phyloP scores from a whole-genome alignment of 1,140 invertebrate genomes.

The Grapholita molesta region DNA sequence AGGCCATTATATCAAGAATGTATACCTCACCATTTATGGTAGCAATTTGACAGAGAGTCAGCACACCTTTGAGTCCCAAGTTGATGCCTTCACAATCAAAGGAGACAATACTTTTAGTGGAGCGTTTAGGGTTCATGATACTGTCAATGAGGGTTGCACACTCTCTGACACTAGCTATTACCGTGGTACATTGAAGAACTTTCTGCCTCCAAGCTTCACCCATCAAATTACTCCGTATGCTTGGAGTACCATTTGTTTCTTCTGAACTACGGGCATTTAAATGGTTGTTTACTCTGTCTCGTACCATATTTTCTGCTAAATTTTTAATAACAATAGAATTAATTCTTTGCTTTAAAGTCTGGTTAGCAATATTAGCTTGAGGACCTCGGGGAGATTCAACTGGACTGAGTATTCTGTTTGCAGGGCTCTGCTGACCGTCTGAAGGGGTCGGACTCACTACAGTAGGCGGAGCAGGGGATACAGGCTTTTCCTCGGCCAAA shows the following conservation, averaged over 20 bases:
- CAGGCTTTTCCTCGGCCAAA: conserved; percentile 53
- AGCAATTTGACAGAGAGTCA: conserved; percentile 93
- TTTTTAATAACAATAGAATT: conserved; percentile 93
- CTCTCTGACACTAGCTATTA: conserved; percentile 88
- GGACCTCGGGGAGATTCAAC: conserved; percentile 66
- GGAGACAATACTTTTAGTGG: conserved; percentile 81
- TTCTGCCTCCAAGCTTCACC: conserved; percentile 89
- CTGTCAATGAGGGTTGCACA: conserved; percentile 87
- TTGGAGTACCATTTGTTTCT: conserved; percentile 59
- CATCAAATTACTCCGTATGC: conserved; percentile 75
- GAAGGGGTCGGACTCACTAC: conserved; percentile 68
- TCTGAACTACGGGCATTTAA: conserved; percentile 60
- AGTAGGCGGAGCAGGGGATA: conserved; percentile 55
- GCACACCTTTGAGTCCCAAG: conserved; percentile 88
- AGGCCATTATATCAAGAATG: conserved; percentile 94
- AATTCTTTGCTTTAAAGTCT: conserved; percentile 91
- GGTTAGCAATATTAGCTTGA: conserved; percentile 79
- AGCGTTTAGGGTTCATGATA: conserved; percentile 82
- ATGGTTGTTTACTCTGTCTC: conserved; percentile 82
- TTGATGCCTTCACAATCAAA: conserved; percentile 96
- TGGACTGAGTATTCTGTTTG: conserved; percentile 69
- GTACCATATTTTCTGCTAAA: conserved; percentile 92
- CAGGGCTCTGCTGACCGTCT: conserved; percentile 64
- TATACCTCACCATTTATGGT: conserved; percentile 88
- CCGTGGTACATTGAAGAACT: conserved; percentile 88